Base-by-base conservation (phyloP, 2,797 vertebrate genomes). In the Xiphophorus birchmanni region DNA sequence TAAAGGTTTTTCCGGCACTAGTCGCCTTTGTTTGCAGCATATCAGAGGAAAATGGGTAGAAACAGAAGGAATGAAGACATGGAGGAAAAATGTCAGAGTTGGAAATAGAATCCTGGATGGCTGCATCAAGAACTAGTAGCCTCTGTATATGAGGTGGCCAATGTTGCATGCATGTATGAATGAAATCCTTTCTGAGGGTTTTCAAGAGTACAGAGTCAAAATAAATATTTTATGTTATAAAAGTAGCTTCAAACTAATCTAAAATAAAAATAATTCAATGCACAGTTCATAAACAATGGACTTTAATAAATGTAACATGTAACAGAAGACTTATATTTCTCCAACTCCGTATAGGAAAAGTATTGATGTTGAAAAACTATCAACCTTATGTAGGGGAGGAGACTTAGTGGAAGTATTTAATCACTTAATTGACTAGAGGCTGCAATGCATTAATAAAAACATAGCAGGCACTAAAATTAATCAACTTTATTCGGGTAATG, bases 381-480 rank as follows among this genome's bases (percentile, higher is more conserved):
- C 15, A 18, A 65, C 17, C 5, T 17, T 26, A 58, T n/a, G 44
- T 44, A 72, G 12, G 32, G n/a, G 32, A 73, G 35, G 37, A 81
- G 23, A 12, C 12, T 63, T n/a, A 37, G 17, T 1, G 1, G 32
- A 42, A 50, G 17, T 42, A 26, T 80, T 65, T 52, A 42, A 42
- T 80, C 32, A 40, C 72, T 63, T 29, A 75, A 40, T 3, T 52
- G n/a, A 21, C 9, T 56, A 26, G 50, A 67, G 12, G 63, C 23
- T 32, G 26, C 45, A 79, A 40, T 60, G 71, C 52, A 73, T n/a
- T 63, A 69, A 52, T 75, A 10, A 80, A 74, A 86, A 21, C 45
- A n/a, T 42, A 73, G 54, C 9, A 40, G 17, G 7, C 29, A 35
- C 7, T 13, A 81, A 77, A 65, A n/a, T 13, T 50, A 32, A 50